Evolutionary conservation across 30 jellyfish, hydroid and myxozoan genomes (phyloP).

Genomic region (Nemopilema nomurai): DNA sequence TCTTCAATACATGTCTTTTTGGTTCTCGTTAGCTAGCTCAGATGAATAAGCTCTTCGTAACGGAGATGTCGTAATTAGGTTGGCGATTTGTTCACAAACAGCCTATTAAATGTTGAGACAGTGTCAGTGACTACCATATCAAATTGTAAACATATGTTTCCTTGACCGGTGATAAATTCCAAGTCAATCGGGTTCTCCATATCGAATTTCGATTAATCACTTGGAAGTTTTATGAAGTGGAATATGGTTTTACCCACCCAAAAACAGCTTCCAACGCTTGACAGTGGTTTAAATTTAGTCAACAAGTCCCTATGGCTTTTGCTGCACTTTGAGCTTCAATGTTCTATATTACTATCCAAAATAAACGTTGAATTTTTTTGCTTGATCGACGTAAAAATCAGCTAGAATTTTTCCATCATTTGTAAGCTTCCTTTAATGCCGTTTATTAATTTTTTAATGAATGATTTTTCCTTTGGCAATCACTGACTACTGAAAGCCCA

Average conservation of each 20-base stretch:
- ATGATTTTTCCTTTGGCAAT: no score
- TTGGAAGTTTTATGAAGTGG: constrained; percentile 13
- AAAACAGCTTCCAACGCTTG: neutral
- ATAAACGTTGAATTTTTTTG: no score
- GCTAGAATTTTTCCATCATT: no score
- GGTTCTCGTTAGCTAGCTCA: neutral
- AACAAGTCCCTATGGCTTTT: neutral
- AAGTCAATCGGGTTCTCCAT: neutral
- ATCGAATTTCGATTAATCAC: neutral
- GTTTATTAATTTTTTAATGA: no score
- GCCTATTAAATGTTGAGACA: neutral
- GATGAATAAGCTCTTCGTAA: neutral
- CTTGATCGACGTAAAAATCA: no score
- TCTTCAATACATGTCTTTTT: neutral
- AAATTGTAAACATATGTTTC: neutral
- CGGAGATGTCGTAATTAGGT: neutral
- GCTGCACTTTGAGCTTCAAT: no score
- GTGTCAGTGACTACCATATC: neutral
- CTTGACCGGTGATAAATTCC: no score
- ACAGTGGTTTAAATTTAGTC: neutral
- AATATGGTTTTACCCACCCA: constrained; percentile 3
- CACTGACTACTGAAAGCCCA: no score
- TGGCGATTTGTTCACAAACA: neutral
- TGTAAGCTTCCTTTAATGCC: no score
- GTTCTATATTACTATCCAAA: no score